Evolutionary conservation across 2,888 invertebrate species (phyloP).

Genomic region (Alentia gelatinosa): DNA sequence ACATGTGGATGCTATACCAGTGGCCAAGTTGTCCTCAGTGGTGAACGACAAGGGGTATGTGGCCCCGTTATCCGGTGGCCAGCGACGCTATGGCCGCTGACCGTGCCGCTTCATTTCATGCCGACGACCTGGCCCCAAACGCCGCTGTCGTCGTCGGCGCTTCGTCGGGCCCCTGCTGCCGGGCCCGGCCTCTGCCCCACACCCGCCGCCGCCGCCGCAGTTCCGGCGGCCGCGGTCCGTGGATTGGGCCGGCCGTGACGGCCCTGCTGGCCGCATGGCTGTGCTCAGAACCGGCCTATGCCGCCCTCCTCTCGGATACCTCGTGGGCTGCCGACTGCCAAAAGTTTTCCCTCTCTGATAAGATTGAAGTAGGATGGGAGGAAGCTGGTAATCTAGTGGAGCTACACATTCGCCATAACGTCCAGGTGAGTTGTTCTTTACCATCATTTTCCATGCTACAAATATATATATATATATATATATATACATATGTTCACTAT

Average conservation of each 20-base stretch:
- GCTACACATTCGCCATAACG: slow-evolving; percentile 53
- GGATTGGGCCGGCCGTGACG: background rate
- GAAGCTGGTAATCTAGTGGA: slow-evolving; percentile 53
- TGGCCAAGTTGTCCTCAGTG: background rate
- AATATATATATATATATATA: background rate
- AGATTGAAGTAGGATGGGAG: slow-evolving; percentile 36
- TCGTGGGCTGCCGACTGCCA: slow-evolving; percentile 47
- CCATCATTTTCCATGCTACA: background rate
- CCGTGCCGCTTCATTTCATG: background rate
- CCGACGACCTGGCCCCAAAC: background rate
- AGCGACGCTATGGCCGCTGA: background rate
- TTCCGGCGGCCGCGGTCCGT: background rate
- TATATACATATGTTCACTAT: background rate
- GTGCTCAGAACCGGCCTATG: background rate
- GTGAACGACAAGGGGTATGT: background rate
- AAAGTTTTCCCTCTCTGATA: slow-evolving; percentile 48
- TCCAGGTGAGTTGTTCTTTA: slow-evolving; percentile 12
- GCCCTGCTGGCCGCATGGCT: background rate
- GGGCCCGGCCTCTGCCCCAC: background rate
- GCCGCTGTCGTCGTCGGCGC: background rate
- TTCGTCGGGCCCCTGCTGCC: background rate
- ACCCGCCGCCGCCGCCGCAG: background rate
- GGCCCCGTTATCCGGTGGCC: background rate
- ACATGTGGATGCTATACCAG: background rate
- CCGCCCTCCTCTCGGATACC: slow-evolving; percentile 19